Conservation (phyloP, 1,140 invertebrate genomes). For the Pseudomyrmex cubaensis region DNA sequence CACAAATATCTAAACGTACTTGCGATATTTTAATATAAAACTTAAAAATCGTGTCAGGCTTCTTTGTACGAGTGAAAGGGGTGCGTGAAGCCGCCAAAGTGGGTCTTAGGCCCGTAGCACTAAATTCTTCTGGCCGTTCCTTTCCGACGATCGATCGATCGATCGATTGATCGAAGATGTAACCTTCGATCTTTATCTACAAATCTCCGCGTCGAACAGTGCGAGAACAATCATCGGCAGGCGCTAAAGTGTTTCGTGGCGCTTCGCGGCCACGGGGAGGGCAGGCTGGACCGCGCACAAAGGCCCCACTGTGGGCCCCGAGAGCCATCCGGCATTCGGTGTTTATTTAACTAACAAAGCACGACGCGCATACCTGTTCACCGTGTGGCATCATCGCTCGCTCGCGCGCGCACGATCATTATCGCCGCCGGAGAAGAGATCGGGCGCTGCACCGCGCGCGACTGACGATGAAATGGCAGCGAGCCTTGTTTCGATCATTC, state of each 20-base stretch:
- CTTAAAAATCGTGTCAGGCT: too few species aligned
- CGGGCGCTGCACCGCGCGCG: constrained; percentile 21
- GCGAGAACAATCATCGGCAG: constrained; percentile 59
- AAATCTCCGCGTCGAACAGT: constrained; percentile 25
- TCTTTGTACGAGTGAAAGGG: too few species aligned
- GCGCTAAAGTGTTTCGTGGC: constrained; percentile 62
- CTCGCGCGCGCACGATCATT: constrained; percentile 34
- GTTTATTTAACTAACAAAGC: constrained; percentile 83
- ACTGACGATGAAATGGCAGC: constrained; percentile 31
- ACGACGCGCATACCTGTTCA: constrained; percentile 58
- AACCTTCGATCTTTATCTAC: constrained; percentile 48
- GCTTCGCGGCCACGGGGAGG: constrained; percentile 30
- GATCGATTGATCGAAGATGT: constrained; percentile 30
- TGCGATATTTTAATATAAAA: neutral
- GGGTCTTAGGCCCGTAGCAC: neutral
- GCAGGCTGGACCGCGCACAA: constrained; percentile 66
- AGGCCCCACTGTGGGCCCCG: constrained; percentile 71
- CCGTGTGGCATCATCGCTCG: constrained; percentile 46
- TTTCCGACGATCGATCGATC: constrained; percentile 39
- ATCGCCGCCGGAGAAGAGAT: constrained; percentile 32
- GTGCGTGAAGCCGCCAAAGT: neutral
- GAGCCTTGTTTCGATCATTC: constrained; percentile 37
- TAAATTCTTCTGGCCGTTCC: constrained; percentile 18
- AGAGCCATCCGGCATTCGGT: constrained; percentile 69
- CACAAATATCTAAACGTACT: too few species aligned